Evolutionary conservation across 1,140 invertebrate species (phyloP).

Genomic region (Drosophila micromelanica): DNA sequence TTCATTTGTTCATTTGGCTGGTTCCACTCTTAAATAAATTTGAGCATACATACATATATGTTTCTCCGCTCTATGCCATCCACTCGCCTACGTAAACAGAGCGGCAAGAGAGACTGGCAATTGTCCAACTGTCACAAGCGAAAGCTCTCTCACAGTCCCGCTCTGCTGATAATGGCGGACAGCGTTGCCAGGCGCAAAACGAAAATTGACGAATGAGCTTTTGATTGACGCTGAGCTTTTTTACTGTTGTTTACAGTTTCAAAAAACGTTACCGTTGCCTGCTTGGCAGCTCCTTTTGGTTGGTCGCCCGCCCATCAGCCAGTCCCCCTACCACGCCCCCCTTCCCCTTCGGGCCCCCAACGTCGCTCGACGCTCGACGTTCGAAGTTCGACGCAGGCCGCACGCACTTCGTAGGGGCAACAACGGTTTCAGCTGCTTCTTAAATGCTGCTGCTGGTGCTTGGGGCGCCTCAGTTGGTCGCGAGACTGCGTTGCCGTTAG

Average conservation of each 20-base stretch:
- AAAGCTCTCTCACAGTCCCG: constrained; percentile 19
- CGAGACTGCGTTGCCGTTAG: constrained; percentile 73
- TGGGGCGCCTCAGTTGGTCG: constrained; percentile 72
- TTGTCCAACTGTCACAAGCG: background rate
- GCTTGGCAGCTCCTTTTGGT: background rate
- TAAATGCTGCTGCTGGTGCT: constrained; percentile 64
- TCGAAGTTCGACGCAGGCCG: constrained; percentile 30
- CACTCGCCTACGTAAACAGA: constrained; percentile 51
- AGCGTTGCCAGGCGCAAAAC: constrained; percentile 47
- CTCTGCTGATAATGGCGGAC: background rate
- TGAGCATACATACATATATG: too few relatives aligned
- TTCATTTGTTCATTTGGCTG: too few relatives aligned
- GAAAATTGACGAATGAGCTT: constrained; percentile 23
- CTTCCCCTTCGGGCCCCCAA: background rate
- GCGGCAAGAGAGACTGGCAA: constrained; percentile 9
- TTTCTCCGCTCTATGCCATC: constrained; percentile 12
- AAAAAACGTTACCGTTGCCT: constrained; percentile 31
- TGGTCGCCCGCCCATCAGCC: too few relatives aligned
- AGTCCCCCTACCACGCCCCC: background rate
- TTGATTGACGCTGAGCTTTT: constrained; percentile 1
- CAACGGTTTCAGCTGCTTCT: constrained; percentile 52
- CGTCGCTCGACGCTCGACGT: too few relatives aligned
- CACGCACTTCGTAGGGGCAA: constrained; percentile 16
- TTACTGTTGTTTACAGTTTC: constrained; percentile 7
- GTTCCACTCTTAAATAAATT: too few relatives aligned